phyloP scores from a whole-genome alignment of 2,113 vertebrate species.

The Pedetes capensis region DNA sequence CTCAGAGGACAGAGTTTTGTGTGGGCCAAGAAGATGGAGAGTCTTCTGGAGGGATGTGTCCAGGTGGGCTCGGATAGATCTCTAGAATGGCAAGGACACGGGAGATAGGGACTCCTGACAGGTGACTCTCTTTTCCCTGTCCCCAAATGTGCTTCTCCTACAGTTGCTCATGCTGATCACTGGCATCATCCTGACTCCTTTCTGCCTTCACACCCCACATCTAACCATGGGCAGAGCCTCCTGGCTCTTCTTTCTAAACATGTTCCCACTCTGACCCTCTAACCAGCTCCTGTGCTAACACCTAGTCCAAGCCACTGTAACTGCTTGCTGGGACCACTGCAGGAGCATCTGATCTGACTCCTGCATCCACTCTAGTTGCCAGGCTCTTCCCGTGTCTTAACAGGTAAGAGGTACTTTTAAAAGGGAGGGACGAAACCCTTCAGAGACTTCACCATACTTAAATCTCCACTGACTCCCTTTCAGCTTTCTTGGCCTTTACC shows the following conservation, averaged over 20 bases:
- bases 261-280: background rate
- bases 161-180: background rate
- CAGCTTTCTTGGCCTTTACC: background rate
- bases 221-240: background rate
- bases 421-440: background rate
- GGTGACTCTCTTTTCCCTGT: background rate
- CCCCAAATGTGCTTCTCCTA: background rate
- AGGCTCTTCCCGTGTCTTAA: background rate
- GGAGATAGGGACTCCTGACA: background rate
- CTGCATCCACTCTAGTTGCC: background rate
- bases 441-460: background rate
- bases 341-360: background rate
- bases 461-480: background rate
- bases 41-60: background rate
- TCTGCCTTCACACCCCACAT: background rate
- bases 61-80: background rate
- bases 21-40: background rate
- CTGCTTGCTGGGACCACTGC: no score
- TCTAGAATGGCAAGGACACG: background rate
- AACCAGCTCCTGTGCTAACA: background rate
- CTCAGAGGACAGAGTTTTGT: background rate
- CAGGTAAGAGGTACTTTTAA: background rate
- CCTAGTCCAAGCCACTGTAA: background rate
- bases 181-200: background rate
- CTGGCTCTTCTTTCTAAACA: background rate